These are phyloP conservation scores for Vulpes vulpes DNA, from an alignment of 2,113 vertebrate species.

Conservation along the genomic window DNA sequence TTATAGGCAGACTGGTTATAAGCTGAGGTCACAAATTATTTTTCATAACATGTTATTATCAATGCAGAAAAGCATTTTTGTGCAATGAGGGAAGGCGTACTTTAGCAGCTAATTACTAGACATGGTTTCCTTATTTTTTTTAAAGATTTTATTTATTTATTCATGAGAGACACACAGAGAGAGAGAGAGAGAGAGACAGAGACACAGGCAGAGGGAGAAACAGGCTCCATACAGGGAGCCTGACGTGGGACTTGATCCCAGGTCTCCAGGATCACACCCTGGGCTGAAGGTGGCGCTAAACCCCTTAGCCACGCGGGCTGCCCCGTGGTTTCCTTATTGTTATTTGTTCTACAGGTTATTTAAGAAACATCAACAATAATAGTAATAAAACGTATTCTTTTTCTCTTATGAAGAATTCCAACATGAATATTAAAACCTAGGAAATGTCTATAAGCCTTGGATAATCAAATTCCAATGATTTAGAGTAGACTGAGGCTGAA, in stretches of 20 bases:
- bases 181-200: no score
- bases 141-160: no score
- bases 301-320: no score
- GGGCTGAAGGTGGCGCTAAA: no score
- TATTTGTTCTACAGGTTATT: conserved; percentile 26
- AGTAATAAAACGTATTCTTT: conserved; percentile 14
- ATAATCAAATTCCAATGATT: background rate
- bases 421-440: background rate
- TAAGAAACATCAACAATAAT: conserved; percentile 10
- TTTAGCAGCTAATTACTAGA: background rate
- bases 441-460: background rate
- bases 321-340: background rate
- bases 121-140: background rate
- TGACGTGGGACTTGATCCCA: no score
- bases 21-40: conserved; percentile 10
- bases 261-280: no score
- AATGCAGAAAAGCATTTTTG: conserved; percentile 18
- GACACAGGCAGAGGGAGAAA: no score
- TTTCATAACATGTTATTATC: background rate
- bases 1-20: background rate
- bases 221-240: no score
- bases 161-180: no score
- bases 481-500: background rate
- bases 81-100: background rate
- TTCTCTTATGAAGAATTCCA: background rate